Conservation (phyloP, 2,113 vertebrate genomes). For the Callionymus lyra region DNA sequence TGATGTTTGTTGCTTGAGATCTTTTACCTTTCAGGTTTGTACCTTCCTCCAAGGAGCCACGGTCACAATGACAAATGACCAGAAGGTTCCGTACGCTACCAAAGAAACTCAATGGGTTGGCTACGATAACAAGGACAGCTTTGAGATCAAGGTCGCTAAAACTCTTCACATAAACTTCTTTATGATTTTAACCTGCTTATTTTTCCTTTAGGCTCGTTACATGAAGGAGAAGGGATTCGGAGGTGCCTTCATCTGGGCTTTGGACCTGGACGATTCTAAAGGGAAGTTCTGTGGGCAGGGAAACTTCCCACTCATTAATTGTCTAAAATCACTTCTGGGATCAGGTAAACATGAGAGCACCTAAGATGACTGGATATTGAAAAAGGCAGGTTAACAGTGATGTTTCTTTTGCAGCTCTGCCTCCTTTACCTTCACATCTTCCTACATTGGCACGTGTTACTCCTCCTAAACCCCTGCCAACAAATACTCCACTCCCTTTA, state of each 20-base stretch:
- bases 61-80: constrained; percentile 56
- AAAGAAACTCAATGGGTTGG: constrained; percentile 67
- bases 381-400: background rate
- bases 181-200: constrained; percentile 1
- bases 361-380: background rate
- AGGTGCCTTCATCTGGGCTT: constrained; percentile 72
- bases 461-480: too few species aligned
- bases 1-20: background rate
- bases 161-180: background rate
- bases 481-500: too few species aligned
- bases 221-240: constrained; percentile 66
- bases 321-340: constrained; percentile 52
- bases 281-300: constrained; percentile 68
- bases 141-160: constrained; percentile 63
- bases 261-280: constrained; percentile 74
- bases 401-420: constrained; percentile 14
- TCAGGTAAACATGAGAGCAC: constrained; percentile 19
- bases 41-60: constrained; percentile 50
- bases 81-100: constrained; percentile 67
- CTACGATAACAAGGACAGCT: constrained; percentile 66
- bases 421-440: too few species aligned
- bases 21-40: constrained; percentile 58
- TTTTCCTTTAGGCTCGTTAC: constrained; percentile 52
- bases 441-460: too few species aligned
- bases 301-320: constrained; percentile 57